Base-by-base conservation (phyloP, 2,113 vertebrate species). In the Ochotona curzoniae region DNA sequence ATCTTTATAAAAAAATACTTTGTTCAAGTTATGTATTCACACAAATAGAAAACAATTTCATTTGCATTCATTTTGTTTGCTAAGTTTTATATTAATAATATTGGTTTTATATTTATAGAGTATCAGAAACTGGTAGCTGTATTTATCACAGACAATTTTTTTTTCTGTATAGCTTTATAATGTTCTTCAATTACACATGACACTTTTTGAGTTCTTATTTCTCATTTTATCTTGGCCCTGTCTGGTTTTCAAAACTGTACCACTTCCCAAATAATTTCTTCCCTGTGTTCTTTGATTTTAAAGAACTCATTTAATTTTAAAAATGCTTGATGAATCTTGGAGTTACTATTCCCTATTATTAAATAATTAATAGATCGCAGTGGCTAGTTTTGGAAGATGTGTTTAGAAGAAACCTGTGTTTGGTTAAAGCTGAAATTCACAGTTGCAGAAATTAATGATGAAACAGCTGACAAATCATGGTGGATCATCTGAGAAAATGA, bases 21-120 rank as follows among this genome's bases (percentile, higher is more conserved):
- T 35, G 30, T 18, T 35, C 13, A 84, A n/a, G 23, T 75, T 44
- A 66, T 32, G 88, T 4, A 30, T 8, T 61, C 8, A 83, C 12
- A 79, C 21, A 87, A 49, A 78, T 44, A 44, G 38, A 4, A 6
- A 44, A 44, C 4, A 6, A 83, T 8, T 54, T 54, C n/a, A 4
- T 17, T 70, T 32, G 23, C 2, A 28, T 78, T 71, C 4, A 74
- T 82, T 87, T 90, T 78, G 70, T 15, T 38, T 26, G 38, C 11
- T 63, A 20, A 44, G 25, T 32, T 21, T 23, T 54, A 80, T 25
- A 5, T 51, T 75, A 23, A 64, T 69, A 57, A 14, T 76, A 70
- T 83, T 54, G n/a, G 35, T 90, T 90, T 91, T 76, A 54, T 57
- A 47, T 85, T 71, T 8, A 90, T 18, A 66, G 47, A 73, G 80